Evolutionary conservation across 2,888 invertebrate genomes (phyloP), one percentile per base, ranked within the genome.

Genomic region (Sphaerophoria taeniata): DNA sequence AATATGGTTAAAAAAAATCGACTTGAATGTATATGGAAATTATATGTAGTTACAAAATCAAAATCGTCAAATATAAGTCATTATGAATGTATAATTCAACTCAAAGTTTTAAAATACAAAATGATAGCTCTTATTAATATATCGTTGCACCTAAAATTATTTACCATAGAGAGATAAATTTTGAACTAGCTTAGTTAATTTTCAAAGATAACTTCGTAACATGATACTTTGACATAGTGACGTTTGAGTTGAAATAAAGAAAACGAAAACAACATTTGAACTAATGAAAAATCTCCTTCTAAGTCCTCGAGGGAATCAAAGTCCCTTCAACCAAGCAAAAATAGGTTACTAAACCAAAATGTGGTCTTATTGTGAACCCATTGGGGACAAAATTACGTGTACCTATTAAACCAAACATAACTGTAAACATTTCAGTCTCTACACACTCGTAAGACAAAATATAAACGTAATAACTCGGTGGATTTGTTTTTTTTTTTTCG

Each of bases 231-330:
- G 53, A n/a, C 61, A 55, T 45, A 9, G 6, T 11, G 31, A 60
- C 43, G 33, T 45, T 53, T 24, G 3, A 45, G 16, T 16, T n/a
- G 4, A 47, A n/a, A 39, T 39, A 39, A 3, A 33, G n/a, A 33
- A 51, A 39, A 60, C 61, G 58, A 63, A 31, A 43, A 2, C 12
- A 9, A 75, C 67, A 24, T 67, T 56, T 6, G 39, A 69, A 63
- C 72, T 65, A 65, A 78, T 78, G 73, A 73, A 65, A 79, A 79
- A 67, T 73, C 60, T 53, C 43, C 73, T 72, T 79, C 65, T 65
- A 73, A 56, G 56, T 72, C 78, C 73, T 53, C 16, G 45, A 49
- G 65, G 58, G 78, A 79, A 31, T 14, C 39, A 43, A 47, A 67
- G 24, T 60, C 73, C 73, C 53, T 60, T 39, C 45, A 58, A 67